Evolutionary conservation across 1,140 invertebrate genomes (phyloP).

Genomic region (Drosophila repleta): DNA sequence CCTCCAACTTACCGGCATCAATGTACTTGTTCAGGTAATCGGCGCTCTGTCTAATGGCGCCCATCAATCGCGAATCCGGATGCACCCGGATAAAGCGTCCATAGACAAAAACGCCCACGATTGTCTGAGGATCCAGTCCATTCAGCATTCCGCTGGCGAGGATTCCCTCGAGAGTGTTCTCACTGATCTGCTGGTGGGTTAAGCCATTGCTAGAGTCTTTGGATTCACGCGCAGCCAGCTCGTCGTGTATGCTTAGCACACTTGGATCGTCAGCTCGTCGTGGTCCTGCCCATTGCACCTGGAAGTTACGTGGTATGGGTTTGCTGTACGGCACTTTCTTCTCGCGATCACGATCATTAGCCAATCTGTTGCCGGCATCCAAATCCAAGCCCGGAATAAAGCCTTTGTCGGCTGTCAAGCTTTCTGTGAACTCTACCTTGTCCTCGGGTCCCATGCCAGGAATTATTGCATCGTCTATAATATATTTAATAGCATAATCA

Average conservation of each 20-base stretch:
- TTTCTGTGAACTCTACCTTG: constrained; percentile 88
- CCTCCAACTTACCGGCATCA: constrained; percentile 90
- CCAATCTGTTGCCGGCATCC: constrained; percentile 86
- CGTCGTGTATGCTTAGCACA: constrained; percentile 71
- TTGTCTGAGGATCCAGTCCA: constrained; percentile 89
- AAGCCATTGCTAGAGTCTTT: constrained; percentile 87
- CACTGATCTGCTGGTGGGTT: constrained; percentile 87
- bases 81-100: constrained; percentile 91
- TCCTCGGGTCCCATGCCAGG: constrained; percentile 96
- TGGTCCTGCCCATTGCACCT: constrained; percentile 97
- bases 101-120: constrained; percentile 88
- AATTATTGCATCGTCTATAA: constrained; percentile 90
- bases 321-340: constrained; percentile 97
- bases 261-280: constrained; percentile 84
- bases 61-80: constrained; percentile 89
- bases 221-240: constrained; percentile 72
- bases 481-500: constrained; percentile 49
- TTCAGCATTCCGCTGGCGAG: constrained; percentile 85
- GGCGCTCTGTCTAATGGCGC: constrained; percentile 90
- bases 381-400: constrained; percentile 94
- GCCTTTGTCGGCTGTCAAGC: constrained; percentile 85
- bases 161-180: constrained; percentile 89
- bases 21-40: constrained; percentile 90
- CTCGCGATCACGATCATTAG: constrained; percentile 87
- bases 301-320: constrained; percentile 97